phyloP scores from a whole-genome alignment of 2,113 vertebrate genomes.

The Telmatochromis brachygnathus region DNA sequence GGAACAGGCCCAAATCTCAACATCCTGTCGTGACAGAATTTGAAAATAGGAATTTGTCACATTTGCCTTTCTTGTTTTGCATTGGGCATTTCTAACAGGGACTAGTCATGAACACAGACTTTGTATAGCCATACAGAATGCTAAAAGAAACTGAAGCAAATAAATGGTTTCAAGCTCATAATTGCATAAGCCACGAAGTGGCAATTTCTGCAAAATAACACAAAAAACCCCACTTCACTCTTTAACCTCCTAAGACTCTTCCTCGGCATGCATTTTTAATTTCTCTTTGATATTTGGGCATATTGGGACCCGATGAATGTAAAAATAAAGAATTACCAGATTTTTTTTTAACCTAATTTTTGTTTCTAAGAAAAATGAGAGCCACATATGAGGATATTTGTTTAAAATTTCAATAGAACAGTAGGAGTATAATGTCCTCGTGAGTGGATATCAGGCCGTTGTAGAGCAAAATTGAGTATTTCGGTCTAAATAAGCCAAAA shows the following conservation, averaged over 20 bases:
- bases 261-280: too few relatives aligned
- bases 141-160: background rate
- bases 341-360: too few relatives aligned
- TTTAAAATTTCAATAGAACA: too few relatives aligned
- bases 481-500: accelerated
- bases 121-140: background rate
- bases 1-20: background rate
- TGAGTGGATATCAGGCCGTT: too few relatives aligned
- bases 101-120: background rate
- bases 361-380: too few relatives aligned
- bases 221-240: accelerated
- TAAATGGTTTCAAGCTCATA: background rate
- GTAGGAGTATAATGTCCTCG: too few relatives aligned
- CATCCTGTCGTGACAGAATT: background rate
- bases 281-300: too few relatives aligned
- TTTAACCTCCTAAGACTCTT: background rate
- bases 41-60: background rate
- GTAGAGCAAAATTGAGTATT: too few relatives aligned
- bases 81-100: background rate
- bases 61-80: background rate
- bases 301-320: too few relatives aligned
- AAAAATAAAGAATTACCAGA: too few relatives aligned
- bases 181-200: background rate
- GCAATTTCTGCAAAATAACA: background rate
- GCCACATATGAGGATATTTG: too few relatives aligned